Evolutionary conservation across 2,797 vertebrate species (phyloP), one percentile per base, ranked within the genome.

Genomic region (Linurgus olivaceus): DNA sequence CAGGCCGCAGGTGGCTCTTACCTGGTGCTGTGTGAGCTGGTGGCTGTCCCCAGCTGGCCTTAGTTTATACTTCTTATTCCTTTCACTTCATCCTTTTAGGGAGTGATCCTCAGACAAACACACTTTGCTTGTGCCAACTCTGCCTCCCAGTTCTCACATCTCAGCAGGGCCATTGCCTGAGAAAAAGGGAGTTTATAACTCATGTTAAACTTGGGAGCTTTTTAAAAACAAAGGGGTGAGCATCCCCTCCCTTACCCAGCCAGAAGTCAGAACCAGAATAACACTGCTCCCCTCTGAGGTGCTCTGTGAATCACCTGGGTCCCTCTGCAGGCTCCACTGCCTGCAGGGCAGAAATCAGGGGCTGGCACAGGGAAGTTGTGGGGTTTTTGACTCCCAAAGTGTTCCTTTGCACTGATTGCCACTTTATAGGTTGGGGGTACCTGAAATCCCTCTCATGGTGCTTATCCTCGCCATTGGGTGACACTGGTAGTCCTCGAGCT

Each of bases 321-420:
- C 33, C 63, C 79, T 81, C 78, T 29, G 44, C 31, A 58, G 28
- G 1, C n/a, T 63, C 84, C 92, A 54, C 88, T 85, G 94, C 96
- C 94, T 93, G 93, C 80, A 28, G 70, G 51, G 88, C 85, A 54
- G 62, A 42, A 33, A 33, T 2, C 28, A 55, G 40, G 17, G 83
- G 58, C 52, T 67, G 90, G 92, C 97, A 94, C 76, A 50, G 90
- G 61, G 25, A 80, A 72, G 7, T 80, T 86, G 9, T 1, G 31
- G 91, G 79, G 78, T 81, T 88, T 88, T 70, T 73, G 80, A 71
- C 94, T 95, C 94, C 89, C 95, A 58, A 94, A 97, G 92, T 90
- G 90, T 97, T 97, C 90, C 63, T 97, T 97, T 98, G 97, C 97
- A 97, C 98, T 98, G 97, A 97, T 96, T 86, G 96, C 97, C 97